Evolutionary conservation across 2,797 vertebrate genomes (phyloP).

Genomic region (Chiloscyllium punctatum): DNA sequence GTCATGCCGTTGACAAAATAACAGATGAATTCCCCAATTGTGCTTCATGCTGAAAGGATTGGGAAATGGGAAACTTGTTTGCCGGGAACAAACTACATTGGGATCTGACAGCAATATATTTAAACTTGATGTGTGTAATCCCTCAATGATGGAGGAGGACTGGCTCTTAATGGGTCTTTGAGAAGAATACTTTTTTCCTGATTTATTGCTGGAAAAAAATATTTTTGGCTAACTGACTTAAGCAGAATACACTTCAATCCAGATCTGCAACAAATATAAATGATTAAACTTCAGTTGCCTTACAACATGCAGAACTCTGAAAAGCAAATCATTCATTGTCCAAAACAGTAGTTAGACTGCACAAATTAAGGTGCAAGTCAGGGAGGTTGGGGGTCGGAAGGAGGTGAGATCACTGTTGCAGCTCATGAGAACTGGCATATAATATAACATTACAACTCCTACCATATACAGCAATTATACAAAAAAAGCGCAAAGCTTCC

Average conservation of each 20-base stretch:
- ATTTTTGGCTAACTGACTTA: not conserved
- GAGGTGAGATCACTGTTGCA: not conserved
- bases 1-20: not conserved
- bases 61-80: not conserved
- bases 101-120: not conserved
- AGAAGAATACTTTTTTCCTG: not conserved
- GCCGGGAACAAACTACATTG: not conserved
- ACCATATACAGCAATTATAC: conserved; percentile 5
- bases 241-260: not conserved
- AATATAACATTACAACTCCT: not conserved
- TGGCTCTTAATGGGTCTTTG: not conserved
- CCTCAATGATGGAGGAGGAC: not conserved
- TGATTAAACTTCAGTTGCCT: not conserved
- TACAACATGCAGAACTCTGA: not conserved
- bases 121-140: not conserved
- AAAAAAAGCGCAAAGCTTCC: not conserved
- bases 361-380: not conserved
- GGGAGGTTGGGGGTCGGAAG: not conserved
- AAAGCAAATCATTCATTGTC: not conserved
- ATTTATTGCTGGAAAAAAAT: not conserved
- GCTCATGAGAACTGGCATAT: not conserved
- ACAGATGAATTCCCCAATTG: not conserved
- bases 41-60: not conserved
- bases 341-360: not conserved
- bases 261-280: not conserved